Percentiles rank a stretch among this genome's conserved stretches.
phyloP scores from a whole-genome alignment of 2,888 invertebrate genomes.

The Lithosia quadra region DNA sequence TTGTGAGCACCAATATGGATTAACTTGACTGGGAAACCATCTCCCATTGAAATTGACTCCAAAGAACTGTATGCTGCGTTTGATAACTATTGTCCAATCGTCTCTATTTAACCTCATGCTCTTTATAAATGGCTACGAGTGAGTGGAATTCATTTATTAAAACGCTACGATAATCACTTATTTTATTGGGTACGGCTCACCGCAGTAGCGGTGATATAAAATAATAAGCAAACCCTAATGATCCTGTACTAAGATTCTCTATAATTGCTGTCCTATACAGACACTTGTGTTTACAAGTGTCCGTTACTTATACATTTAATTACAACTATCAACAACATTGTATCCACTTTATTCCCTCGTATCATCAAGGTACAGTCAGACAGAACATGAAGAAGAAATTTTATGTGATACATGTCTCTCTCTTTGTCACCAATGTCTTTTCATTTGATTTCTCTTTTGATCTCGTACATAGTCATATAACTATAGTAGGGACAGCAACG shows the following conservation, averaged over 20 bases:
- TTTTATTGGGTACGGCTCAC: background rate
- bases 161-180: background rate
- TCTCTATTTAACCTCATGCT: no score
- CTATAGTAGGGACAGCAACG: background rate
- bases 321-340: background rate
- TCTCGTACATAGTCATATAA: background rate
- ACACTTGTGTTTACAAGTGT: background rate
- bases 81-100: no score
- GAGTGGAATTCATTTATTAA: background rate
- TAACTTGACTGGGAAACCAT: no score
- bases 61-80: no score
- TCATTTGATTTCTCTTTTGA: background rate
- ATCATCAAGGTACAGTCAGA: background rate
- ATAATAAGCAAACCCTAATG: background rate
- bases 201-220: background rate
- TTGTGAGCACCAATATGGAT: no score
- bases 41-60: no score
- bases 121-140: no score
- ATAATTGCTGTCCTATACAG: background rate
- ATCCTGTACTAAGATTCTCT: background rate
- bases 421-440: background rate
- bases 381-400: background rate
- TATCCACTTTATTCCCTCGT: slow-evolving; percentile 1
- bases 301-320: background rate
- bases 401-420: background rate